Conservation (phyloP, 2,113 vertebrate species). For the Herpailurus yagouaroundi region DNA sequence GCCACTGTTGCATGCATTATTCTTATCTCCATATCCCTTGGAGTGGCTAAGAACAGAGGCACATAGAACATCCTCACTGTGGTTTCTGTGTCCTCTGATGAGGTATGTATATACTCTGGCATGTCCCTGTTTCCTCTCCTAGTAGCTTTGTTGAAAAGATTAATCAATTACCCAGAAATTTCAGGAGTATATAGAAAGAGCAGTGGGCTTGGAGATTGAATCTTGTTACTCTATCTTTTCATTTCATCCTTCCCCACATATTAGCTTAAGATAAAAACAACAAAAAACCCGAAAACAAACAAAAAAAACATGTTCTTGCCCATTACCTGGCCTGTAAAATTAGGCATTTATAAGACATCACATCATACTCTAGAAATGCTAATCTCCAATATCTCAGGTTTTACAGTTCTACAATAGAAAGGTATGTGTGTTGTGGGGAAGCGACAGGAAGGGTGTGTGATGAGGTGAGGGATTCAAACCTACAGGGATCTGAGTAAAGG, state of each 20-base stretch:
- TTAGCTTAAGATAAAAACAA: neutral
- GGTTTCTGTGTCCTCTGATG: neutral
- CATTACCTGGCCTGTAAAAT: neutral
- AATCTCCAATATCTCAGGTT: neutral
- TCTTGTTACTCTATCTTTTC: neutral
- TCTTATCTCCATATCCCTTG: neutral
- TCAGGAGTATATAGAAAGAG: neutral
- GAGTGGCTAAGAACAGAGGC: neutral
- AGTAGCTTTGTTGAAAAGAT: neutral
- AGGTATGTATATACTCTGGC: neutral
- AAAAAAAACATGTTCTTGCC: neutral
- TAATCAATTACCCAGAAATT: neutral
- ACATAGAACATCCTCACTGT: neutral
- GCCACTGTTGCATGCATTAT: neutral
- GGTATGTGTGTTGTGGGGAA: neutral
- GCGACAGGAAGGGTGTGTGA: rapidly evolving
- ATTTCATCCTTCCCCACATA: neutral
- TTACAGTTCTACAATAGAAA: neutral
- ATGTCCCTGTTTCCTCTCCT: neutral
- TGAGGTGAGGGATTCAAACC: neutral
- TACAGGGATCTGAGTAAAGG: neutral
- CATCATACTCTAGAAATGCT: neutral
- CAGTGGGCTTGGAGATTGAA: neutral
- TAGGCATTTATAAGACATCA: neutral
- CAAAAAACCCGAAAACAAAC: no score